phyloP scores from a whole-genome alignment of 2,113 vertebrate species.

The Leucopsar rothschildi region DNA sequence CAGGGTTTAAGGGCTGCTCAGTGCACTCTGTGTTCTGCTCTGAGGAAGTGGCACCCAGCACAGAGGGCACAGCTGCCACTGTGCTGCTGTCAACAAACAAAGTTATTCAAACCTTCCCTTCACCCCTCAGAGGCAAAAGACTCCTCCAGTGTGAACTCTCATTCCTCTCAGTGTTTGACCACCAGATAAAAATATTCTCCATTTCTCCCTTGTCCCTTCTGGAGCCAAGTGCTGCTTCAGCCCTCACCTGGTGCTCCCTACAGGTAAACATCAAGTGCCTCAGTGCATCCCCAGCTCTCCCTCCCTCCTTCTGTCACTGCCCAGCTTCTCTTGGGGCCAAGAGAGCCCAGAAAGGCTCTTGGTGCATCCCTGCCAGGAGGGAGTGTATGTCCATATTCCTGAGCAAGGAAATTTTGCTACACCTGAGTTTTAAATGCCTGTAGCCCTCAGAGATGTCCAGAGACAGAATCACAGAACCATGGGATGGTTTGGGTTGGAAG shows the following conservation, averaged over 20 bases:
- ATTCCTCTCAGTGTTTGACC: background rate
- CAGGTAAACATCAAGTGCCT: accelerated
- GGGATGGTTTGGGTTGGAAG: background rate
- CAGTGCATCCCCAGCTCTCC: background rate
- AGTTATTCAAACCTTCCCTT: background rate
- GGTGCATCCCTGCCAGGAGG: accelerated
- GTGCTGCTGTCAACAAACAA: background rate
- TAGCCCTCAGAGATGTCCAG: background rate
- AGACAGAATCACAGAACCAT: accelerated
- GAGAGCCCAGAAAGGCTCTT: background rate
- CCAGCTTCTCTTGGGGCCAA: background rate
- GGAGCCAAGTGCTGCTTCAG: background rate
- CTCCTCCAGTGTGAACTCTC: accelerated
- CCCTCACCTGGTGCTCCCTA: background rate
- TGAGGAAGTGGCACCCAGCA: background rate
- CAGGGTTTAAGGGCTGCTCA: background rate
- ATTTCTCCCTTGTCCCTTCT: background rate
- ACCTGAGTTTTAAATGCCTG: accelerated
- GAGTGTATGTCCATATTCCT: accelerated
- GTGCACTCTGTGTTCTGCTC: accelerated
- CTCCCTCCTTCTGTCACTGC: accelerated
- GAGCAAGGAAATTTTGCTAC: background rate
- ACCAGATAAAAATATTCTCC: background rate
- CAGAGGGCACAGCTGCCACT: background rate
- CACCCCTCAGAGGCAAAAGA: accelerated